A percentile compares a stretch with the other conserved stretches of the same genome.
Evolutionary conservation across 2,797 vertebrate genomes (phyloP).

Genomic region (Pseudocheirus occidentalis): DNA sequence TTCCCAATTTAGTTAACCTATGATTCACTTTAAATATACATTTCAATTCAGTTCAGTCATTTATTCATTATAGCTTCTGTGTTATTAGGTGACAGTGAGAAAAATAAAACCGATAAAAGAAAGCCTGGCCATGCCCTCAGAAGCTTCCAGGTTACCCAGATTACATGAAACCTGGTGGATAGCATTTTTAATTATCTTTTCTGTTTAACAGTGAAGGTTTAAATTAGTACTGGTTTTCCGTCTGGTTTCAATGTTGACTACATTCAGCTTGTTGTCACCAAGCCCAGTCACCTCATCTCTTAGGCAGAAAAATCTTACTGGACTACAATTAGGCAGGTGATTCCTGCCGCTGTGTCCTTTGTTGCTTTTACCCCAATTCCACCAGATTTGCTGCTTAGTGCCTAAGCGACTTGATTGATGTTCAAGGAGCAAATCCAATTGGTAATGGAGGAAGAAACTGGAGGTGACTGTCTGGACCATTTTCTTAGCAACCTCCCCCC

Average conservation of each 20-base stretch:
- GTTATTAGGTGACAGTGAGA: neutral
- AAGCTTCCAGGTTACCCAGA: slow-evolving; percentile 9
- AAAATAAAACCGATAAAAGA: neutral
- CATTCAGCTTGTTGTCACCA: neutral
- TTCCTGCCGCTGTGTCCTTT: neutral
- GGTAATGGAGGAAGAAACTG: neutral
- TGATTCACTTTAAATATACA: neutral
- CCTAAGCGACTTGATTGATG: neutral
- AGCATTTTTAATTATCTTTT: slow-evolving; percentile 24
- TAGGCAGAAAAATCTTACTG: neutral
- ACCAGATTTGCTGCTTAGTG: neutral
- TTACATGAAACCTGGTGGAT: neutral
- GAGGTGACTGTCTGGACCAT: neutral
- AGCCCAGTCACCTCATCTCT: neutral
- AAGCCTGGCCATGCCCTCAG: neutral
- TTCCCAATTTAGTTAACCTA: neutral
- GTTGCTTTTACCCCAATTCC: neutral
- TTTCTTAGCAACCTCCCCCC: neutral
- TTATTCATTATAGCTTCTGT: neutral
- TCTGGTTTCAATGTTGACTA: neutral
- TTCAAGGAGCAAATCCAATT: neutral
- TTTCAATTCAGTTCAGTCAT: neutral
- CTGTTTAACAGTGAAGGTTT: neutral
- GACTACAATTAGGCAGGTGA: neutral
- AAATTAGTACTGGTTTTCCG: neutral